Evolutionary conservation across 2,888 invertebrate genomes (phyloP).

Genomic region (Tetragonula carbonaria): DNA sequence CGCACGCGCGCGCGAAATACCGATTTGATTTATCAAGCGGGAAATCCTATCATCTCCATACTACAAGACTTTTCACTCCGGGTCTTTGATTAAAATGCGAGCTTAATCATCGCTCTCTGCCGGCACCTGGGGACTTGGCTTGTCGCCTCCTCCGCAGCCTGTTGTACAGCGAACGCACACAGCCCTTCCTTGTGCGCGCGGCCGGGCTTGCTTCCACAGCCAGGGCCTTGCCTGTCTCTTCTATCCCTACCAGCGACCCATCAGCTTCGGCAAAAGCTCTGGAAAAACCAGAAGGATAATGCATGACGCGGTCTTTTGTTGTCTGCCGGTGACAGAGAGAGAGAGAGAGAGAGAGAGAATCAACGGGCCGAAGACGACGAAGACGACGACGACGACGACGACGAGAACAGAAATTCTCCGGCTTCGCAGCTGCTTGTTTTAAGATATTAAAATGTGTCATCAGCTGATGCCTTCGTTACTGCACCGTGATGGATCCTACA

Average conservation of each 20-base stretch:
- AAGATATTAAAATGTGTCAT: constrained; percentile 84
- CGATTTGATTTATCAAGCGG: constrained; percentile 83
- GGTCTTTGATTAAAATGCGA: constrained; percentile 83
- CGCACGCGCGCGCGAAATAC: constrained; percentile 62
- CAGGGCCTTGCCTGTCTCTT: constrained; percentile 56
- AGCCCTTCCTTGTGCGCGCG: background rate
- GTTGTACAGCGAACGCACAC: background rate
- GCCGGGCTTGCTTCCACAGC: background rate
- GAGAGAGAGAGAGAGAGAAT: constrained; percentile 49
- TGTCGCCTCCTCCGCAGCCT: constrained; percentile 60
- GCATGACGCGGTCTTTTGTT: constrained; percentile 79
- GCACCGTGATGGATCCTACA: constrained; percentile 73
- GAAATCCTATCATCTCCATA: constrained; percentile 80
- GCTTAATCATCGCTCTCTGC: constrained; percentile 82
- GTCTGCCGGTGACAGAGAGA: constrained; percentile 25
- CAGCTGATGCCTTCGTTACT: constrained; percentile 82
- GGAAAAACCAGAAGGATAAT: constrained; percentile 78
- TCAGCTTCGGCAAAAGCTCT: constrained; percentile 71
- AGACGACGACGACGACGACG: constrained; percentile 8
- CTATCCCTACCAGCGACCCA: constrained; percentile 53
- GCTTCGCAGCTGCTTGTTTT: constrained; percentile 75
- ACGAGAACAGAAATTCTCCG: constrained; percentile 60
- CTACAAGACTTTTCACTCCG: constrained; percentile 83
- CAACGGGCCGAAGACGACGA: constrained; percentile 6
- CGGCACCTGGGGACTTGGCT: constrained; percentile 81